Evolutionary conservation across 1,140 invertebrate genomes (phyloP).

Genomic region (Oedothorax gibbosus): DNA sequence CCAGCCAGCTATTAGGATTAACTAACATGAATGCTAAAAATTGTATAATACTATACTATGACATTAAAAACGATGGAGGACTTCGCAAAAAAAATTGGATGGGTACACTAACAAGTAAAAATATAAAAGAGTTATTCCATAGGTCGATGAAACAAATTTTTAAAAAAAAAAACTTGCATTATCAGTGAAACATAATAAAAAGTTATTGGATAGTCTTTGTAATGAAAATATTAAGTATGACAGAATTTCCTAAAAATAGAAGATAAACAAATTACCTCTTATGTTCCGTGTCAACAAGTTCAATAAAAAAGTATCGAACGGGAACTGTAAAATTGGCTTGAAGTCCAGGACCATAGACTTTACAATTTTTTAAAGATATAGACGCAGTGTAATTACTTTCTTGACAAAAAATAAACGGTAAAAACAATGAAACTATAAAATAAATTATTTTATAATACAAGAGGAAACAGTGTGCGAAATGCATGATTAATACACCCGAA

Average conservation of each 20-base stretch:
- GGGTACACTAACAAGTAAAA: too few relatives aligned
- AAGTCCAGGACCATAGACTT: constrained; percentile 60
- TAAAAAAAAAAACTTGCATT: too few relatives aligned
- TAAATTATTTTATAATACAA: neutral
- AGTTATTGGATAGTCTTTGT: too few relatives aligned
- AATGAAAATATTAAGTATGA: too few relatives aligned
- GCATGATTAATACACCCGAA: neutral
- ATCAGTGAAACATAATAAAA: too few relatives aligned
- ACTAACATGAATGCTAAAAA: too few relatives aligned
- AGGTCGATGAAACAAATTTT: too few relatives aligned
- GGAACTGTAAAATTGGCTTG: constrained; percentile 59
- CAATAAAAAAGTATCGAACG: constrained; percentile 62
- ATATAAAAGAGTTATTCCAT: too few relatives aligned
- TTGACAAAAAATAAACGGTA: neutral
- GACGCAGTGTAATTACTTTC: neutral
- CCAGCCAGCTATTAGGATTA: too few relatives aligned
- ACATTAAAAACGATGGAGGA: too few relatives aligned
- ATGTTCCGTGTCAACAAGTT: constrained; percentile 36
- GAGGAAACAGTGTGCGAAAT: neutral
- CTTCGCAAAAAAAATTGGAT: too few relatives aligned
- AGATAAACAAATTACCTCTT: constrained; percentile 44
- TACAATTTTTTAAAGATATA: constrained; percentile 48
- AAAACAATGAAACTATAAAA: neutral
- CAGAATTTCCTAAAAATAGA: neutral
- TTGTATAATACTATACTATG: too few relatives aligned